Evolutionary conservation across 2,888 invertebrate species (phyloP).

Genomic region (Nephrotoma appendiculata): DNA sequence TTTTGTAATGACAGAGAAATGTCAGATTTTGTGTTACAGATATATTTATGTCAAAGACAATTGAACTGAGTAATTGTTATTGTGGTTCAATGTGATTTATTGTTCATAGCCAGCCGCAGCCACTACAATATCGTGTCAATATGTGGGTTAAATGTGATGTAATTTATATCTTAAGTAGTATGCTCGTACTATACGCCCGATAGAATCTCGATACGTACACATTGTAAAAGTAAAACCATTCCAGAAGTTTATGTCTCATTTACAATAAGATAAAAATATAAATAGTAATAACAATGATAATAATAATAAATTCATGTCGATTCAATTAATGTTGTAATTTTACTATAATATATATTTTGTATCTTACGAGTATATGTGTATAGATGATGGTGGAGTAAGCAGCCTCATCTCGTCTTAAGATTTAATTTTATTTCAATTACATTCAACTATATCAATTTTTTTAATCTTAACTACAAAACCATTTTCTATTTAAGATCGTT

Average conservation of each 20-base stretch:
- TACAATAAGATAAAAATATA: neutral
- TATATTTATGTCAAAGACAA: neutral
- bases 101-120: neutral
- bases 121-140: neutral
- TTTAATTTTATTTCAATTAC: neutral
- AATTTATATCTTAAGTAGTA: neutral
- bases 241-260: neutral
- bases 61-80: neutral
- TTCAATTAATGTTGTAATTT: neutral
- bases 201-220: neutral
- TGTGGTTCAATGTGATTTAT: neutral
- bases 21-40: neutral
- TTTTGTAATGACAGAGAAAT: neutral
- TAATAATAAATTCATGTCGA: neutral
- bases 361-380: neutral
- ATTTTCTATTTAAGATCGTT: neutral
- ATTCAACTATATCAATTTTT: neutral
- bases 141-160: neutral
- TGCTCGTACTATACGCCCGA: neutral
- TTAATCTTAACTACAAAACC: neutral
- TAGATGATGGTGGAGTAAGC: neutral
- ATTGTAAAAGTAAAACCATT: neutral
- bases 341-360: neutral
- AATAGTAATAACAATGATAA: neutral
- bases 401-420: neutral